Evolutionary conservation across 2,888 invertebrate genomes (phyloP).

Genomic region (Temnothorax rugatulus): DNA sequence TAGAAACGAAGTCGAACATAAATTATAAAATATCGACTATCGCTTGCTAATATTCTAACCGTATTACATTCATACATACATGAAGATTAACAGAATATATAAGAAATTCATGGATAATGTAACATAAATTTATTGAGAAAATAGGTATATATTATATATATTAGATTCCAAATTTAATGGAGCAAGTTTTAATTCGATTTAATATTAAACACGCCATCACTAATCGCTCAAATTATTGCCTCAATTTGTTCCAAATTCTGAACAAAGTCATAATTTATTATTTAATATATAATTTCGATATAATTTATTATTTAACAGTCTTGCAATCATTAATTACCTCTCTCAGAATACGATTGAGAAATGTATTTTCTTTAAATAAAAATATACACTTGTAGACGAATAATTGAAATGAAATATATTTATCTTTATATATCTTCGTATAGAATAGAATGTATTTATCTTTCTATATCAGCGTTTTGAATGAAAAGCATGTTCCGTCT

Average conservation of each 20-base stretch:
- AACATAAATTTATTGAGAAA: not conserved
- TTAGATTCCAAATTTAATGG: slow-evolving; percentile 4
- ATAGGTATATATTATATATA: not conserved
- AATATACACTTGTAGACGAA: not conserved
- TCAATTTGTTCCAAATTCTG: slow-evolving; percentile 14
- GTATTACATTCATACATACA: not conserved
- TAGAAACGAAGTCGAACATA: not conserved
- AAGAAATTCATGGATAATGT: not conserved
- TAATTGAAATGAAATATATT: not conserved
- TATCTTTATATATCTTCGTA: not conserved
- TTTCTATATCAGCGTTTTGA: not conserved
- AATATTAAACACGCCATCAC: slow-evolving; percentile 32
- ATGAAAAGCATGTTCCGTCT: not conserved
- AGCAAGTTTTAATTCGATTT: slow-evolving; percentile 21
- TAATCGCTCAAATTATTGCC: slow-evolving; percentile 14
- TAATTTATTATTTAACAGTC: slow-evolving; percentile 13
- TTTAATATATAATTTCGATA: not conserved
- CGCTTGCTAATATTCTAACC: not conserved
- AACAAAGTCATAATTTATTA: not conserved
- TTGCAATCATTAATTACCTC: not conserved
- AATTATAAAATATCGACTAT: not conserved
- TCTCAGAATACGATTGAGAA: not conserved
- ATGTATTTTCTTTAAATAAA: not conserved
- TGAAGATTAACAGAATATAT: not conserved
- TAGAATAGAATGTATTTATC: too few relatives aligned